Evolutionary conservation across 2,113 vertebrate genomes (phyloP).

Genomic region (Sebastes fasciatus): DNA sequence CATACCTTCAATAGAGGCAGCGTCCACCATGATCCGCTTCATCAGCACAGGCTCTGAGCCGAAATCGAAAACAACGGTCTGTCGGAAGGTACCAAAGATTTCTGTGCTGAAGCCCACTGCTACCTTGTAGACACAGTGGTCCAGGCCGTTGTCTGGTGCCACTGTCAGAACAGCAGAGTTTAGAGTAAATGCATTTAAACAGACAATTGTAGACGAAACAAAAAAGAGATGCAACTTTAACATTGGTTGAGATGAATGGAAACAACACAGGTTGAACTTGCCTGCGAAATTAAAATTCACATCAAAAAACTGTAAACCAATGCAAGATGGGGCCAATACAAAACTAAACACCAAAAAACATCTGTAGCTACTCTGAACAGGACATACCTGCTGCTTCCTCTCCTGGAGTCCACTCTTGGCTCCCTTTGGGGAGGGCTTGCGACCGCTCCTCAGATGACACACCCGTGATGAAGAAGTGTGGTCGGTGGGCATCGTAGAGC

Average conservation of each 20-base stretch:
- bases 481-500: constrained; percentile 97
- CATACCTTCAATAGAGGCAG: constrained; percentile 97
- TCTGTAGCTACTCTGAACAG: neutral
- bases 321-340: neutral
- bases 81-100: constrained; percentile 99
- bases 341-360: neutral
- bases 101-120: constrained; percentile 96
- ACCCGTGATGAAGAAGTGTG: constrained; percentile 95
- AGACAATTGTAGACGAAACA: neutral
- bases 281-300: neutral
- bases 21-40: constrained; percentile 99
- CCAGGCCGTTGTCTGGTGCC: constrained; percentile 92
- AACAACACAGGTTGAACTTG: neutral
- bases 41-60: constrained; percentile 98
- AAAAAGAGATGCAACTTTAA: neutral
- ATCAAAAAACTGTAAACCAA: neutral
- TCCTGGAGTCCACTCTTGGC: constrained; percentile 93
- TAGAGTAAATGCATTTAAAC: constrained; percentile 1
- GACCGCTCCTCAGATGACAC: constrained; percentile 93
- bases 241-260: neutral
- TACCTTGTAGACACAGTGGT: constrained; percentile 96
- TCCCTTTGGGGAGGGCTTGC: constrained; percentile 90
- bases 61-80: constrained; percentile 98
- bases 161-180: constrained; percentile 58
- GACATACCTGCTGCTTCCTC: constrained; percentile 81